Base-by-base conservation (phyloP, 2,113 vertebrate species). In the Regulus satrapa region DNA sequence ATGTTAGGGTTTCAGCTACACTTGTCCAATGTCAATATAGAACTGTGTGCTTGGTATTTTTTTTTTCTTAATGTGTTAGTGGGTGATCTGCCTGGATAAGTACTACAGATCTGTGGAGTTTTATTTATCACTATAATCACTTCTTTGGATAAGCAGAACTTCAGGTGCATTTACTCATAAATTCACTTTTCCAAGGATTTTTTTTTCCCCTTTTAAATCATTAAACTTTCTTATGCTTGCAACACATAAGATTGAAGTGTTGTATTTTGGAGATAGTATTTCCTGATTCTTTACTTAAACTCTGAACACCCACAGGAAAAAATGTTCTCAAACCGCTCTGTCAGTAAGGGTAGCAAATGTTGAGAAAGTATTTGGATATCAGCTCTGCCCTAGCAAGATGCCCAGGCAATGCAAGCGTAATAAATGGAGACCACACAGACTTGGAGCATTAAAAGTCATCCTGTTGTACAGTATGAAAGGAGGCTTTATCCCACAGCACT, bases 11-110 rank as follows among this genome's bases (percentile, higher is more conserved):
- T 95, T 91, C 84, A 91, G 72, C 55, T 82, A 40, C 45, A 38
- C 49, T 88, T 92, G 72, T 88, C 94, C 92, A 94, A 90, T 51
- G 79, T 96, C 94, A 94, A 95, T 80, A 95, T 8, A 83, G 88
- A 90, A 51, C 64, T 55, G 38, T 52, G 62, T 66, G 81, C 49
- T 59, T 72, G 48, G 19, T 58, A 28, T 72, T 68, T 75, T 79
- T 85, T 85, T 88, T 91, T 94, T 14, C 69, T 94, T 58, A 84
- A 75, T 41, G 49, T 88, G 46, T 90, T 61, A 80, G 88, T 84
- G 85, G 78, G 91, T 92, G 88, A 94, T 88, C 91, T 92, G 85
- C 85, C 92, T 85, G 86, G 63, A 71, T 82, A 94, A 36, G 43
- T 32, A 36, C 43, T 73, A 55, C 46, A 80, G 83, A 90, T 85